Percentiles rank a stretch among this genome's conserved stretches.
Conservation (phyloP, 2,888 invertebrate species). For the Brenthis ino region DNA sequence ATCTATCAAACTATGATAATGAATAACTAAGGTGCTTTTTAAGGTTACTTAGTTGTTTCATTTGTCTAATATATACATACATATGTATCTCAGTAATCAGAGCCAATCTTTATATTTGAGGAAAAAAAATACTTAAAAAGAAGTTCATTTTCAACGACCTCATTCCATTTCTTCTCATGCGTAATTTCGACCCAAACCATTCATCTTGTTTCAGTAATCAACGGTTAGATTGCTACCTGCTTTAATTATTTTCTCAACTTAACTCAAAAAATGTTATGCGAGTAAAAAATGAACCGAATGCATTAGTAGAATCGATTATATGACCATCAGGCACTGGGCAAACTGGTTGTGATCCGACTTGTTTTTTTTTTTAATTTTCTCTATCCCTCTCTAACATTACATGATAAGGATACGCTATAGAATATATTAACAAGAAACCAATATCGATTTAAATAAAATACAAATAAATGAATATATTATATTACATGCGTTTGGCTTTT, state of each 20-base stretch:
- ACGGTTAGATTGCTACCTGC: conserved; percentile 14
- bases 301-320: conserved; percentile 62
- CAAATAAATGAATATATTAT: neutral
- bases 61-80: too few species aligned
- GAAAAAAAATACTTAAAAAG: too few species aligned
- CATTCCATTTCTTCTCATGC: conserved; percentile 1
- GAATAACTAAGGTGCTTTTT: too few species aligned
- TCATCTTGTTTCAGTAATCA: conserved; percentile 18
- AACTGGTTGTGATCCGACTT: conserved; percentile 51
- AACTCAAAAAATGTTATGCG: conserved; percentile 38
- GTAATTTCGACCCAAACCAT: conserved; percentile 4
- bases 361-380: conserved; percentile 3
- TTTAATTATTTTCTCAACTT: conserved; percentile 18
- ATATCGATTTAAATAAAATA: conserved; percentile 9
- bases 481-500: neutral
- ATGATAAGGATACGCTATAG: neutral
- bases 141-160: neutral
- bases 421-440: neutral
- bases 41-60: too few species aligned
- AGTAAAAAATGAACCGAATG: conserved; percentile 55
- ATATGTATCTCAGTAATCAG: too few species aligned
- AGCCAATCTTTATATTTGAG: too few species aligned
- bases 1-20: too few species aligned
- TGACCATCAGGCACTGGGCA: conserved; percentile 50
- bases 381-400: conserved; percentile 15